These are phyloP conservation scores for Apostichopus parvimensis DNA, from an alignment of 35 echinoderm and acorn worm species.

Conservation along the genomic window DNA sequence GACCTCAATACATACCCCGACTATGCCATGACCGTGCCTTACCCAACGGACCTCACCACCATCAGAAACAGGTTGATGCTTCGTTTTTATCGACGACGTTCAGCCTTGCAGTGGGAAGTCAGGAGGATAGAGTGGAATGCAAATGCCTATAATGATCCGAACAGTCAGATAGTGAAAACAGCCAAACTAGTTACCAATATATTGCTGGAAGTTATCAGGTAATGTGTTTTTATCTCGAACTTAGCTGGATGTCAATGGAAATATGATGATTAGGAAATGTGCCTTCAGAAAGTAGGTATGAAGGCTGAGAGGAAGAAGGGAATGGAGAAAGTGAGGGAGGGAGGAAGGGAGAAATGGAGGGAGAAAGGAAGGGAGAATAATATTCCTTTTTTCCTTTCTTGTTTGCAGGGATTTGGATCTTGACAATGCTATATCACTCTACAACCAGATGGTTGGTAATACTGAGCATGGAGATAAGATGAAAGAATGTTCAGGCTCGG, in stretches of 20 bases:
- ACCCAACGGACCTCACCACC: conserved; percentile 78
- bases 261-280: no score
- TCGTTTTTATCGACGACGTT: conserved; percentile 74
- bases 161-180: conserved; percentile 78
- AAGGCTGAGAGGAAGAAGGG: no score
- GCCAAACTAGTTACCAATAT: conserved; percentile 78
- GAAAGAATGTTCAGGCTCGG: conserved; percentile 4
- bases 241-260: no score
- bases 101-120: conserved; percentile 86
- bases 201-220: conserved; percentile 77
- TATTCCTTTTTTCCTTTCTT: neutral
- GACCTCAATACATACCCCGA: conserved; percentile 67
- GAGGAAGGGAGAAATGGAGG: no score
- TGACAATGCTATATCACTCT: conserved; percentile 56
- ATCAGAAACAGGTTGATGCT: conserved; percentile 69
- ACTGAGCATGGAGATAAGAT: conserved; percentile 47
- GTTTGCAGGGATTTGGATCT: conserved; percentile 44
- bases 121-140: conserved; percentile 78
- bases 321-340: no score
- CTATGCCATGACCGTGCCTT: conserved; percentile 65
- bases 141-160: conserved; percentile 64
- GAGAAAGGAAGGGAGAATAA: no score
- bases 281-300: no score
- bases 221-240: neutral
- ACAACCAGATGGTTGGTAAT: conserved; percentile 59